Conservation (phyloP, 2,888 invertebrate species). For the Lacanobia wlatinum region DNA sequence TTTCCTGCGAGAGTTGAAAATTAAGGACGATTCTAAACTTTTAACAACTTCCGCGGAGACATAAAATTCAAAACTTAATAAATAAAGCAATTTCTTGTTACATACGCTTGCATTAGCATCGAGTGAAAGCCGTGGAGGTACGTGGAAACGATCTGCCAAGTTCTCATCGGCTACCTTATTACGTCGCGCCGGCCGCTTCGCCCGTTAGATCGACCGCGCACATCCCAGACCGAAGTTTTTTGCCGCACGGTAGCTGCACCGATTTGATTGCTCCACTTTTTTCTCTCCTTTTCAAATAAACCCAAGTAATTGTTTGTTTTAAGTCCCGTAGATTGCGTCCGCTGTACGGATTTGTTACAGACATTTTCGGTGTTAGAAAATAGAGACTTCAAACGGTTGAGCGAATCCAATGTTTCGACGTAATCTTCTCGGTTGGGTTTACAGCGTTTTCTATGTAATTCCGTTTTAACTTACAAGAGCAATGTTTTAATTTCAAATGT, state of each 20-base stretch:
- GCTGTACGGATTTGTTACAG: conserved; percentile 87
- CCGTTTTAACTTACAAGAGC: conserved; percentile 63
- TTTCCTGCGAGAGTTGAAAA: conserved; percentile 12
- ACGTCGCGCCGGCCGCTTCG: conserved; percentile 72
- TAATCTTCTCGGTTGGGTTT: conserved; percentile 63
- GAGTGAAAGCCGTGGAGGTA: conserved; percentile 65
- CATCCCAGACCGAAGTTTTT: conserved; percentile 83
- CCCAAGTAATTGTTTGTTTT: conserved; percentile 91
- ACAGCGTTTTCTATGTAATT: conserved; percentile 55
- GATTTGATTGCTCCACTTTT: conserved; percentile 89
- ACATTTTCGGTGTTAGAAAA: conserved; percentile 84
- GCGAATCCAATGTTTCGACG: conserved; percentile 71
- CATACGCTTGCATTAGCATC: conserved; percentile 61
- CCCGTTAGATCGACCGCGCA: conserved; percentile 79
- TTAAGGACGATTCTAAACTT: conserved; percentile 8
- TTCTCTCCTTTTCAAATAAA: conserved; percentile 89
- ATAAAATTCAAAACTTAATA: conserved; percentile 22
- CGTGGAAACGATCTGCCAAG: conserved; percentile 72
- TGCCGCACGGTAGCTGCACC: conserved; percentile 87
- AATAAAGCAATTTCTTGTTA: conserved; percentile 68
- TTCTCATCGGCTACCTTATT: conserved; percentile 82
- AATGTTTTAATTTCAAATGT: conserved; percentile 81
- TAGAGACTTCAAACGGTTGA: conserved; percentile 86
- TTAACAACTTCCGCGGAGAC: conserved; percentile 3
- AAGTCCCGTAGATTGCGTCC: conserved; percentile 87